Percentiles rank a stretch among this genome's conserved stretches.
phyloP scores from a whole-genome alignment of 2,888 invertebrate genomes.

The Troides helena region DNA sequence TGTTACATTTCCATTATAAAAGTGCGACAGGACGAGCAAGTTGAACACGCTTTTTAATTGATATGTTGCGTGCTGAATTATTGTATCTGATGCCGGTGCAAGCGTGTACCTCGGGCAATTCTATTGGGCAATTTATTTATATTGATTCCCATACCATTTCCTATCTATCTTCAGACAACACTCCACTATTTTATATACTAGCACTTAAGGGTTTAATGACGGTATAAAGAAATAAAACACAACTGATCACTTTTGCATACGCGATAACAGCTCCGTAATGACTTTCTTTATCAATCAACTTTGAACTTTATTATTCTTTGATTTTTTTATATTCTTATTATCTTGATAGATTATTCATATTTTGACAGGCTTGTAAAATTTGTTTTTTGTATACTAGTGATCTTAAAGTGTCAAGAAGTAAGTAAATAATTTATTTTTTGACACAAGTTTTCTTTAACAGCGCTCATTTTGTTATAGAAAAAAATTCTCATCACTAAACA shows the following conservation, averaged over 20 bases:
- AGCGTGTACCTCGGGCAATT: slow-evolving; percentile 64
- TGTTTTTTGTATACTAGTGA: no score
- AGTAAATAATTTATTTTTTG: no score
- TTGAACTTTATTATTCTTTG: background rate
- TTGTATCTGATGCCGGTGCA: slow-evolving; percentile 62
- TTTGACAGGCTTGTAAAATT: background rate
- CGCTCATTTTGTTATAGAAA: no score
- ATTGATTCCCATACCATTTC: slow-evolving; percentile 68
- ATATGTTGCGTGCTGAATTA: slow-evolving; percentile 73
- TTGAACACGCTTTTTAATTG: slow-evolving; percentile 72
- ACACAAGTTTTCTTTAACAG: no score
- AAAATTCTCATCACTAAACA: no score
- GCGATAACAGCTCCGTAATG: slow-evolving; percentile 16
- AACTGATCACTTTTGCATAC: slow-evolving; percentile 30
- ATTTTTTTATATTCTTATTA: background rate
- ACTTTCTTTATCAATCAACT: slow-evolving; percentile 10
- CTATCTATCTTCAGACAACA: slow-evolving; percentile 59
- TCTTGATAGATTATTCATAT: background rate
- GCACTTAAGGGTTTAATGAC: slow-evolving; percentile 41
- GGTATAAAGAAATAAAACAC: slow-evolving; percentile 43
- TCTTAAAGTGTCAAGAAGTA: no score
- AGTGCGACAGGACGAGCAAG: slow-evolving; percentile 54
- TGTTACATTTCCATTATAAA: slow-evolving; percentile 55
- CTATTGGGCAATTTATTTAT: slow-evolving; percentile 74
- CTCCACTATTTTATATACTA: slow-evolving; percentile 54